A percentile compares a stretch with the other conserved stretches of the same genome.
Evolutionary conservation across 2,113 vertebrate species (phyloP).

Genomic region (Taxidea taxus): DNA sequence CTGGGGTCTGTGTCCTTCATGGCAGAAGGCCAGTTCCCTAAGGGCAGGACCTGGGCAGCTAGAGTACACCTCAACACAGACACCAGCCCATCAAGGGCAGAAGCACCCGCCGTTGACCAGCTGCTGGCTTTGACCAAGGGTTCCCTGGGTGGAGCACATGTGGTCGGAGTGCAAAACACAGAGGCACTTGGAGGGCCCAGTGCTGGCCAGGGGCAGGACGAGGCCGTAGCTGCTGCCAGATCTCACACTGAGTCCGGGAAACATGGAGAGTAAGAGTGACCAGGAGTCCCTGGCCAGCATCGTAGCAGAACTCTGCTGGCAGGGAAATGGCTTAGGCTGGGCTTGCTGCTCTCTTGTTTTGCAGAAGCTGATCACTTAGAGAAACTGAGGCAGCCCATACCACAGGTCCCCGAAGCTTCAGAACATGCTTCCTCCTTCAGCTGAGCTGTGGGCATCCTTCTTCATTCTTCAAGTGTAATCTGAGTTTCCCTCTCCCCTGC

Average conservation of each 20-base stretch:
- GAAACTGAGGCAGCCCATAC: conserved; percentile 27
- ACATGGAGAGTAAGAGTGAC: not conserved
- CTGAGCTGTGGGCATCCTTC: not conserved
- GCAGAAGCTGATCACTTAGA: not conserved
- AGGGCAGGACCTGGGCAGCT: not conserved
- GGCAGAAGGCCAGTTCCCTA: not conserved
- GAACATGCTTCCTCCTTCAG: not conserved
- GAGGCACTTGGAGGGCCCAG: not conserved
- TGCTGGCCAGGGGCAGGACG: not conserved
- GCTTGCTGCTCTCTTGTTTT: not conserved
- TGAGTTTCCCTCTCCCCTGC: not conserved
- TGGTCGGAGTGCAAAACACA: conserved; percentile 40
- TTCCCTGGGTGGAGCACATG: conserved; percentile 23
- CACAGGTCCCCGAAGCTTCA: not conserved
- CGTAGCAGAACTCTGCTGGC: not conserved
- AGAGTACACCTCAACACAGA: not conserved
- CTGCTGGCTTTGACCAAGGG: conserved; percentile 30
- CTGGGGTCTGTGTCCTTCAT: not conserved
- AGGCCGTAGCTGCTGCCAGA: not conserved
- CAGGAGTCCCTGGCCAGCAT: not conserved
- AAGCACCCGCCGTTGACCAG: not conserved
- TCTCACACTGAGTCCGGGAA: not conserved
- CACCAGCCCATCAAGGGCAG: not conserved
- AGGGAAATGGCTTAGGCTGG: not conserved
- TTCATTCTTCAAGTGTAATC: not conserved